Evolutionary conservation across 2,797 vertebrate species (phyloP), one percentile per base, ranked within the genome.

Genomic region (Danio jaintianensis): DNA sequence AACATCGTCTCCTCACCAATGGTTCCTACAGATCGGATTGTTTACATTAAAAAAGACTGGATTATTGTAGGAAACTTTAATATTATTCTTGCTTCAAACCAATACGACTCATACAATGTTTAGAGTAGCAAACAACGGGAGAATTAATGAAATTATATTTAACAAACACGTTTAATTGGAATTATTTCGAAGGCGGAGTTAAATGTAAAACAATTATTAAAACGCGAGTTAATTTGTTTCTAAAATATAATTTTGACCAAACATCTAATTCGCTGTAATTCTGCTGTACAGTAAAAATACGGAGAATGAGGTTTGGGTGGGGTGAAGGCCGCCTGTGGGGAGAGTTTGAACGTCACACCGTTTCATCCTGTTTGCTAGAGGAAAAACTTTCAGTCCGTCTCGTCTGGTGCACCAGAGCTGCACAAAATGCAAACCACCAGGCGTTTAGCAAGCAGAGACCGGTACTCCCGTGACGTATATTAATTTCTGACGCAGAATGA

Each of bases 301-400:
- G 75, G 29, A 61, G 29, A 70, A 9, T 15, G n/a, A 64, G 56
- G 13, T 66, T 83, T 76, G 81, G 86, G 85, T 84, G 84, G 76
- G 81, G 75, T 84, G 72, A 80, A 58, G 61, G 36, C 50, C 87
- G 87, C 86, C 82, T 78, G 56, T 82, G 85, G 93, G 94, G 85
- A 89, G 16, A 64, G 79, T 90, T 93, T 94, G 87, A 76, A 47
- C 59, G 92, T 89, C 29, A 90, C 93, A 91, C 93, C 0, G 59
- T 22, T 63, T 68, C 83, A 52, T 94, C 93, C 91, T 93, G 62
- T 36, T 85, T 91, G 92, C 29, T 88, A 78, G 18, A 87, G 89
- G 92, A 86, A 88, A 87, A 77, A 83, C 45, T 58, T 53, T 29
- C 0, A 10, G 58, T 63, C 53, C 45, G 45, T 63, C 29, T 22